Conservation (phyloP, 2,113 vertebrate species). For the Leptosomus discolor region DNA sequence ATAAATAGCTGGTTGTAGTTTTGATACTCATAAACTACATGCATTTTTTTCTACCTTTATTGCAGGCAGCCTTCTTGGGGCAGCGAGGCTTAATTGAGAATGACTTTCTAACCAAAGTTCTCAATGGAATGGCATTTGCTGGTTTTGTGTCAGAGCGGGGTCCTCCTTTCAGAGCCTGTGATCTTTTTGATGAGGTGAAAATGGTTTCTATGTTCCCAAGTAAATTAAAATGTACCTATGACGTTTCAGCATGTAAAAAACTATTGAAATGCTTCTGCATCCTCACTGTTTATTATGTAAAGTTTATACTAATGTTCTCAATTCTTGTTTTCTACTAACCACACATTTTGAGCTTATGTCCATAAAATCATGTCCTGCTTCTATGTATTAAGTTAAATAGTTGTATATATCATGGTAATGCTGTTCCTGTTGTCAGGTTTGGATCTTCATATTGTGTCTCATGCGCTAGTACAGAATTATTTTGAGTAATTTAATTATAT, state of each 20-base stretch:
- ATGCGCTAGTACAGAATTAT: neutral
- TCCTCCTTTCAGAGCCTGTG: constrained; percentile 91
- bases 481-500: neutral
- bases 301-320: neutral
- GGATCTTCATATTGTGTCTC: neutral
- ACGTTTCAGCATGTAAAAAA: neutral
- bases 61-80: constrained; percentile 93
- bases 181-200: constrained; percentile 97
- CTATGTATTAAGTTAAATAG: neutral
- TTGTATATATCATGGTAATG: neutral
- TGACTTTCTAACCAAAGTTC: constrained; percentile 95
- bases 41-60: constrained; percentile 22
- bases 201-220: neutral
- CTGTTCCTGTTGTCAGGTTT: neutral
- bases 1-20: neutral
- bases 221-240: neutral
- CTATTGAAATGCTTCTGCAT: neutral
- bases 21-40: constrained; percentile 5
- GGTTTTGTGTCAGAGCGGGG: constrained; percentile 97
- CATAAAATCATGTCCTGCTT: neutral
- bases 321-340: neutral
- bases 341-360: neutral
- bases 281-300: neutral
- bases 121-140: constrained; percentile 98
- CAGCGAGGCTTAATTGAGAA: constrained; percentile 96